phyloP scores from a whole-genome alignment of 2,888 invertebrate species.

The Vanessa cardui region DNA sequence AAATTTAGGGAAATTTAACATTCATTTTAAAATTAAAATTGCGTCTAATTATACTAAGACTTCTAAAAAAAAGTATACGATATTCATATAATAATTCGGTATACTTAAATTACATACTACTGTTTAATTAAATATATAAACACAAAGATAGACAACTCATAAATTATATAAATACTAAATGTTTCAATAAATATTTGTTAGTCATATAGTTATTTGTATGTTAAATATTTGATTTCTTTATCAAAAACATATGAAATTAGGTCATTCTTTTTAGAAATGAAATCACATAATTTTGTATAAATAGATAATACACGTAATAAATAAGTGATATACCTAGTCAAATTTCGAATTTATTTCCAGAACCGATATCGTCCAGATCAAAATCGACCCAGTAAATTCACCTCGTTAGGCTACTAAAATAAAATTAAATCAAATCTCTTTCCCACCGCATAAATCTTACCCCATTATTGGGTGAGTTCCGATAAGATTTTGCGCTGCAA shows the following conservation, averaged over 20 bases:
- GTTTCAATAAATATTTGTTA: too few species aligned
- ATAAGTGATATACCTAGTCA: not conserved
- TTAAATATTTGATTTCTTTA: too few species aligned
- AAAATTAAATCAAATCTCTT: conserved; percentile 40
- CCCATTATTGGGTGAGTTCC: conserved; percentile 41
- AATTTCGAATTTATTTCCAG: not conserved
- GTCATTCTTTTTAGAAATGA: too few species aligned
- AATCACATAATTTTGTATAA: not conserved
- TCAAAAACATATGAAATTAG: too few species aligned
- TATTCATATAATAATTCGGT: too few species aligned
- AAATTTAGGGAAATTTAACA: conserved; percentile 8
- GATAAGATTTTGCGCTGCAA: conserved; percentile 46
- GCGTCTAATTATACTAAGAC: too few species aligned
- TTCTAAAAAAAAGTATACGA: too few species aligned
- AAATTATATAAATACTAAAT: too few species aligned
- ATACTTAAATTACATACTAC: too few species aligned
- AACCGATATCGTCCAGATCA: conserved; percentile 12
- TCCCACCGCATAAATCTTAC: conserved; percentile 48
- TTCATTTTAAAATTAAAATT: not conserved
- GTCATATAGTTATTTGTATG: too few species aligned
- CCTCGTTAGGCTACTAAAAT: conserved; percentile 40
- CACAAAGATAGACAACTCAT: too few species aligned
- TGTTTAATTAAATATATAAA: too few species aligned
- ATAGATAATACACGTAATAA: not conserved
- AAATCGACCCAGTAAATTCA: conserved; percentile 20